Conservation (phyloP, 2,888 invertebrate genomes). For the Epistrophe eligans region DNA sequence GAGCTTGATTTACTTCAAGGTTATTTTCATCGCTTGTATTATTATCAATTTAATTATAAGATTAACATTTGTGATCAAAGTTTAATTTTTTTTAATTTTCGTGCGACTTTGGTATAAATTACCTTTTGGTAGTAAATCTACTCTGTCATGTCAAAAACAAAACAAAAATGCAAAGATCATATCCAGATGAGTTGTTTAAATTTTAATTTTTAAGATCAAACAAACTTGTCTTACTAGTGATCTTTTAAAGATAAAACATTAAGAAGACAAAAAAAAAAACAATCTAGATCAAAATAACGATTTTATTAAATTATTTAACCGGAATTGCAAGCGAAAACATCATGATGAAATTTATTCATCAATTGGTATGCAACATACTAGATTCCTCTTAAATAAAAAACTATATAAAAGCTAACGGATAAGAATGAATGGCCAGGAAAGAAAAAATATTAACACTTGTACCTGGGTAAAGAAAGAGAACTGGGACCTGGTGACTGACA, state of each 20-base stretch:
- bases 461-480: too few species aligned
- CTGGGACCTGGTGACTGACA: too few species aligned
- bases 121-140: slow-evolving; percentile 5
- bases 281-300: slow-evolving; percentile 32
- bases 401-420: neutral
- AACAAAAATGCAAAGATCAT: neutral
- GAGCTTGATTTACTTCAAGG: slow-evolving; percentile 20
- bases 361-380: slow-evolving; percentile 6
- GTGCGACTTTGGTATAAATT: neutral
- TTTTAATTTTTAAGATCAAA: neutral
- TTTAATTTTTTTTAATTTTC: slow-evolving; percentile 1
- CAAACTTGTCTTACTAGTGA: slow-evolving; percentile 27
- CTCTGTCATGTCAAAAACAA: neutral
- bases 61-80: slow-evolving; percentile 25
- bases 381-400: neutral
- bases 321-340: slow-evolving; percentile 18
- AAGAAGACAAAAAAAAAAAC: neutral
- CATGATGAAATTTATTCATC: slow-evolving; percentile 4
- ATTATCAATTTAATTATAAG: slow-evolving; percentile 28
- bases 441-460: neutral
- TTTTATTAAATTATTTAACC: neutral
- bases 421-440: neutral
- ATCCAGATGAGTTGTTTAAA: neutral
- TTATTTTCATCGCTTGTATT: neutral
- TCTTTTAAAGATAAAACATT: slow-evolving; percentile 8